These are phyloP conservation scores for Halesus radiatus DNA, from an alignment of 1,140 invertebrate genomes.

Conservation along the genomic window DNA sequence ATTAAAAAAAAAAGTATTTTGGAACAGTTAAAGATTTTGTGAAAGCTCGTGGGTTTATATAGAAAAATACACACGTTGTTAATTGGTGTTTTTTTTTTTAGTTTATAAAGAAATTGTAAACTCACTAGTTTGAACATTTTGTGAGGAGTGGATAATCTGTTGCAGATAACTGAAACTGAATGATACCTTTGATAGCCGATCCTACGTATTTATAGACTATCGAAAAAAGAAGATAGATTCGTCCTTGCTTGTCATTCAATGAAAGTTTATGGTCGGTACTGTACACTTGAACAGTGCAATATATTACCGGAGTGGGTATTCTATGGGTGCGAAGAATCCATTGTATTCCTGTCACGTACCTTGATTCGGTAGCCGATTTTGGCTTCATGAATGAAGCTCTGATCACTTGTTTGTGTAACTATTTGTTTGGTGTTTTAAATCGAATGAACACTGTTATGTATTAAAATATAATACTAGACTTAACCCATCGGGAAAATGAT, in stretches of 20 bases:
- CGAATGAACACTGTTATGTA: too few species aligned
- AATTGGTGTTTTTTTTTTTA: too few species aligned
- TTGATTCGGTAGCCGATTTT: background rate
- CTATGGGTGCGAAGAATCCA: background rate
- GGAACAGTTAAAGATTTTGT: too few species aligned
- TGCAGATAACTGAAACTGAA: background rate
- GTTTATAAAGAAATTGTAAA: slow-evolving; percentile 21
- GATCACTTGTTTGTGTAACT: too few species aligned
- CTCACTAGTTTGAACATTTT: slow-evolving; percentile 65
- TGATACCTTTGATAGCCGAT: background rate
- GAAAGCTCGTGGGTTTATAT: too few species aligned
- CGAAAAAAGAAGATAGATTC: background rate
- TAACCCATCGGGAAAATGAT: too few species aligned
- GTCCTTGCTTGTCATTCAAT: background rate
- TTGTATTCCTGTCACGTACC: background rate
- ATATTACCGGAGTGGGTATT: background rate
- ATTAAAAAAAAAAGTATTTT: too few species aligned
- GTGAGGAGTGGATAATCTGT: slow-evolving; percentile 44
- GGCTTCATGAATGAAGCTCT: background rate
- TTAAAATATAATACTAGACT: too few species aligned
- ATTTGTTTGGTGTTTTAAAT: too few species aligned
- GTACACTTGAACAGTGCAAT: background rate
- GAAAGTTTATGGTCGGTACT: background rate
- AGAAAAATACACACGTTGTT: too few species aligned
- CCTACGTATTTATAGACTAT: background rate